Conservation (phyloP, 2,113 vertebrate genomes). For the Dermatemys mawii region DNA sequence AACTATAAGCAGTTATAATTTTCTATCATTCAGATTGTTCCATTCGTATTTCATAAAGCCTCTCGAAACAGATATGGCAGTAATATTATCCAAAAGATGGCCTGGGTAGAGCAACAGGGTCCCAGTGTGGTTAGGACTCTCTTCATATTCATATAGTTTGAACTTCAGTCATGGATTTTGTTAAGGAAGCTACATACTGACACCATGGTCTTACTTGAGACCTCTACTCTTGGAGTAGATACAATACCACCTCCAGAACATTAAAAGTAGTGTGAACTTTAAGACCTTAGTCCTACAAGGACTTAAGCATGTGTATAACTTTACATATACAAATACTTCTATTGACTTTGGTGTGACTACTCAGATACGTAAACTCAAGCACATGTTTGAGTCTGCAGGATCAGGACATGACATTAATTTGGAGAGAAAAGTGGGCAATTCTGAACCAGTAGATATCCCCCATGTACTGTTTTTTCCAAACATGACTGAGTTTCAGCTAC, state of each 20-base stretch:
- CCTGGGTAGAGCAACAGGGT: neutral
- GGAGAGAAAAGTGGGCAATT: neutral
- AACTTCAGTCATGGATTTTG: neutral
- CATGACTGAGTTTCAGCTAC: neutral
- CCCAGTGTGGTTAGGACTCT: neutral
- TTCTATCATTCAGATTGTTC: neutral
- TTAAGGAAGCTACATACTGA: neutral
- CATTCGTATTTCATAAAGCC: neutral
- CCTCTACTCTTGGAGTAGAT: neutral
- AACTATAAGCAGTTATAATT: neutral
- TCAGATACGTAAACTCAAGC: neutral
- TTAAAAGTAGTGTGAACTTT: neutral
- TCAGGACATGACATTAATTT: neutral
- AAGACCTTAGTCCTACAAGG: neutral
- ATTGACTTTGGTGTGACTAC: no score
- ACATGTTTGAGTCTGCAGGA: neutral
- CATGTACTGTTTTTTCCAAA: neutral
- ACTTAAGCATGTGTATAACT: neutral
- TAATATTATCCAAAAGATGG: neutral
- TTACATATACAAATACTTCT: neutral
- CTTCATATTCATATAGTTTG: neutral
- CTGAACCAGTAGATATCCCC: neutral
- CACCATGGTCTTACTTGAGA: neutral
- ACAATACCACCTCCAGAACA: neutral
- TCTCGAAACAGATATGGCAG: neutral